These are phyloP conservation scores for Ostrea denselamellosa DNA, from an alignment of 1,140 invertebrate species.

Conservation along the genomic window DNA sequence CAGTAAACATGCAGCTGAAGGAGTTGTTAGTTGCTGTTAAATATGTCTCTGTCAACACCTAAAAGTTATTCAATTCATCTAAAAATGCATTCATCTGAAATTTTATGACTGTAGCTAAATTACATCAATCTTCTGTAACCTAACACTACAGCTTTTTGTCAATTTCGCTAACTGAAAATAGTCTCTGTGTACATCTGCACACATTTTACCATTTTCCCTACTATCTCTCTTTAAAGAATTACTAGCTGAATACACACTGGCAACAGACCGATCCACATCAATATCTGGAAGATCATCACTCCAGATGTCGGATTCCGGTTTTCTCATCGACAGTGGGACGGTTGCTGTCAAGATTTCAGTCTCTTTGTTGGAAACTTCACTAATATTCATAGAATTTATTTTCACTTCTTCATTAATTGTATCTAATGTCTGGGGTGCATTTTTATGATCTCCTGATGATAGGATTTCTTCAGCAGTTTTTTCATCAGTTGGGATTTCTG, in stretches of 20 bases:
- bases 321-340: not conserved
- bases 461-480: not conserved
- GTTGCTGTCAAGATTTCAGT: not conserved
- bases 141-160: constrained; percentile 18
- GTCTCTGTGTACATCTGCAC: not conserved
- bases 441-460: not conserved
- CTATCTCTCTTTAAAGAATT: not conserved
- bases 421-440: not conserved
- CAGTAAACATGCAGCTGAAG: no score
- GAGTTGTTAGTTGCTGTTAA: no score
- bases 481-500: not conserved
- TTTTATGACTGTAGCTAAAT: not conserved
- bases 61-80: no score
- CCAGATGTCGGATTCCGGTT: not conserved
- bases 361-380: not conserved
- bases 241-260: not conserved
- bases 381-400: not conserved
- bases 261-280: not conserved
- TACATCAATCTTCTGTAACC: not conserved
- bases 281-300: constrained; percentile 25
- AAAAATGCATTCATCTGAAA: no score
- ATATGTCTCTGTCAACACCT: no score
- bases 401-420: not conserved
- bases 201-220: not conserved
- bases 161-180: not conserved